phyloP scores from a whole-genome alignment of 1,140 invertebrate species.

The Heliconius hermathena region DNA sequence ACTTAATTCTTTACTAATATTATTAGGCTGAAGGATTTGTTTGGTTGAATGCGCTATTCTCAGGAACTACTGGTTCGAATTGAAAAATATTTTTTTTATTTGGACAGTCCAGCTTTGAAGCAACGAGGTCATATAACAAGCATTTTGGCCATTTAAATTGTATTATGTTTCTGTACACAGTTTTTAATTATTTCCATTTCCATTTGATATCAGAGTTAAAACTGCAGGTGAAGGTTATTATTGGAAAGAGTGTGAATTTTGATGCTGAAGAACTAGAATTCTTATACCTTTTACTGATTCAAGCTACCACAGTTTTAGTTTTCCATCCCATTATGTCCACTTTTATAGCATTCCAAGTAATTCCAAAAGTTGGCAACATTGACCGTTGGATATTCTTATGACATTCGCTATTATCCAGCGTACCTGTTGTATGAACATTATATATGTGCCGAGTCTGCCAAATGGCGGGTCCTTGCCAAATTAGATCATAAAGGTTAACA shows the following conservation, averaged over 20 bases:
- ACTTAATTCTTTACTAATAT: neutral
- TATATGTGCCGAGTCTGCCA: conserved; percentile 47
- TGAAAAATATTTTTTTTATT: no score
- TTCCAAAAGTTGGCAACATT: conserved; percentile 44
- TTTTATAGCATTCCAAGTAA: conserved; percentile 13
- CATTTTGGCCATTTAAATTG: no score
- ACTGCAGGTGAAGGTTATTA: no score
- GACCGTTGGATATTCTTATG: conserved; percentile 34
- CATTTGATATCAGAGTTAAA: no score
- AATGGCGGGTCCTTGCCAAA: conserved; percentile 54
- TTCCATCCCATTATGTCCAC: neutral
- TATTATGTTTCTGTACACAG: no score
- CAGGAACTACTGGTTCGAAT: no score
- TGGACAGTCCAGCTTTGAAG: no score
- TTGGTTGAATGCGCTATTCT: no score
- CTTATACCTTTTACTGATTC: neutral
- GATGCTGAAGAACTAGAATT: neutral
- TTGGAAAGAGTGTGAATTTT: no score
- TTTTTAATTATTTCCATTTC: no score
- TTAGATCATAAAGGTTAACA: conserved; percentile 64
- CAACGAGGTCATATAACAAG: no score
- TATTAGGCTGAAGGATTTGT: no score
- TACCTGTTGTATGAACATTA: conserved; percentile 54
- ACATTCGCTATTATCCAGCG: conserved; percentile 35
- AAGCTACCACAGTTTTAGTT: neutral